These are phyloP conservation scores for Lydus trimaculatus DNA, from an alignment of 2,888 invertebrate genomes.

Conservation along the genomic window DNA sequence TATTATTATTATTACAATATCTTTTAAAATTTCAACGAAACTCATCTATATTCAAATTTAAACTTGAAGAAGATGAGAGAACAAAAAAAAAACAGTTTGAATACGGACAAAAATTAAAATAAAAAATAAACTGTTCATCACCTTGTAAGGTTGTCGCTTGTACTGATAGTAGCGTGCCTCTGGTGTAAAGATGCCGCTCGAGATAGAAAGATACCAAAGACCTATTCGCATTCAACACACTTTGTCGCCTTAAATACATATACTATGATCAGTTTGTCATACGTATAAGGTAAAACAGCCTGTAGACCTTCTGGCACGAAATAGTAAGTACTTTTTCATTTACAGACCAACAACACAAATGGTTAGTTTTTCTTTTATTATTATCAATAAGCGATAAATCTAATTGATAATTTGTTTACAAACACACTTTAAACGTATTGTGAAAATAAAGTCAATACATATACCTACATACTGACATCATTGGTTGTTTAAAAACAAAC, in stretches of 20 bases:
- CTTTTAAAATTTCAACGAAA: neutral
- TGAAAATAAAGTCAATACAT: neutral
- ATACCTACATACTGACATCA: neutral
- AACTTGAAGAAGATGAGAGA: neutral
- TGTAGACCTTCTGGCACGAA: constrained; percentile 46
- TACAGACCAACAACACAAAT: neutral
- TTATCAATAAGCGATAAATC: neutral
- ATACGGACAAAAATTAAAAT: neutral
- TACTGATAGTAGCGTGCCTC: constrained; percentile 9
- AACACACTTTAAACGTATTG: neutral
- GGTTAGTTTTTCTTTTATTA: neutral
- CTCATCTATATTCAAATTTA: neutral
- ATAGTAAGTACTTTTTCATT: constrained; percentile 43
- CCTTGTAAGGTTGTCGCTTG: constrained; percentile 9
- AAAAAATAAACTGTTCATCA: constrained; percentile 1
- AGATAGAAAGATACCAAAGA: constrained; percentile 24
- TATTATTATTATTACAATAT: neutral
- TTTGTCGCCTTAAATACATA: constrained; percentile 45
- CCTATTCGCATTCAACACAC: constrained; percentile 43
- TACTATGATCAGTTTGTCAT: constrained; percentile 51
- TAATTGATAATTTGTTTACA: constrained; percentile 3
- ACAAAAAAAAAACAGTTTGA: neutral
- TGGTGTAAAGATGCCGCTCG: constrained; percentile 10
- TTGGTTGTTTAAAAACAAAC: neutral
- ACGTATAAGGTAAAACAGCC: constrained; percentile 50